Evolutionary conservation across 2,797 vertebrate genomes (phyloP).

Genomic region (Clarias laeviceps): DNA sequence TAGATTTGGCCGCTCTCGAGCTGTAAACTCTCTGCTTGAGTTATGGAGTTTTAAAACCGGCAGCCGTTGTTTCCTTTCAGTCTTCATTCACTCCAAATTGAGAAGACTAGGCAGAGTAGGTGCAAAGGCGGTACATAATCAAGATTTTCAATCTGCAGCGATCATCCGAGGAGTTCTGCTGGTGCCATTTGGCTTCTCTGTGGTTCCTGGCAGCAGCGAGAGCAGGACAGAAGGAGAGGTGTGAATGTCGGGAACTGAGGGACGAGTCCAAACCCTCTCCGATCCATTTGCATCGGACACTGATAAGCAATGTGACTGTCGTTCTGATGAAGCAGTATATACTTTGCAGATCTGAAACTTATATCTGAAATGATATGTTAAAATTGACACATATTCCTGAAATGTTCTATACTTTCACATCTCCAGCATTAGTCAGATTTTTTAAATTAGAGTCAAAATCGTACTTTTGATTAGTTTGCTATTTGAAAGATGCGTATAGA

Average conservation of each 20-base stretch:
- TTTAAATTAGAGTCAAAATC: neutral
- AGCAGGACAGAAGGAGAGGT: constrained; percentile 41
- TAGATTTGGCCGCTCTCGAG: neutral
- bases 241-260: constrained; percentile 29
- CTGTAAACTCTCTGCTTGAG: constrained; percentile 1
- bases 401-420: neutral
- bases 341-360: neutral
- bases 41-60: constrained; percentile 4
- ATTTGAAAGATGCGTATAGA: neutral
- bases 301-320: constrained; percentile 6
- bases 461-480: neutral
- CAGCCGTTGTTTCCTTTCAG: neutral
- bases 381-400: neutral
- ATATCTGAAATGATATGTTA: neutral
- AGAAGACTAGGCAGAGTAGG: neutral
- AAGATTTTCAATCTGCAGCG: neutral
- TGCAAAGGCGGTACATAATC: neutral
- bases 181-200: constrained; percentile 46
- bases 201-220: constrained; percentile 36
- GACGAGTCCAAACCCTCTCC: constrained; percentile 9
- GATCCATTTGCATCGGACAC: constrained; percentile 10
- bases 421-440: neutral
- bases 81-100: neutral
- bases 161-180: neutral
- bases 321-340: neutral